These are phyloP conservation scores for Oscheius onirici DNA, from an alignment of 2,888 invertebrate genomes.

Conservation along the genomic window DNA sequence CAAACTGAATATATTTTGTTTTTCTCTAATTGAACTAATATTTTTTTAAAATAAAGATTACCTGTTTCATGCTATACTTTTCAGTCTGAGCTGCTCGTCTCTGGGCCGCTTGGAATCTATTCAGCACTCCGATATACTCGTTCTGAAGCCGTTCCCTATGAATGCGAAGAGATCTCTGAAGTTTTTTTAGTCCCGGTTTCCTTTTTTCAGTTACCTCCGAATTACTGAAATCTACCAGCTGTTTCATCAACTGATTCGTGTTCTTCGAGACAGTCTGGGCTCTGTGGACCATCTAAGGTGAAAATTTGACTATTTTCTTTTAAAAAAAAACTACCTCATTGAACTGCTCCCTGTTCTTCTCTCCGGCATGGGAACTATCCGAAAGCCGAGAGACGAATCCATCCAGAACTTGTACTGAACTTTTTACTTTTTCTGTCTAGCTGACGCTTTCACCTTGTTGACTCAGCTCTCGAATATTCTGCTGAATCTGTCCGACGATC, in stretches of 20 bases:
- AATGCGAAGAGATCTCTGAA: slow-evolving; percentile 58
- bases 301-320: neutral
- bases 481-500: slow-evolving; percentile 45
- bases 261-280: slow-evolving; percentile 62
- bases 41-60: neutral
- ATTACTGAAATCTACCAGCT: slow-evolving; percentile 58
- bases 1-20: no score
- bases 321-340: slow-evolving; percentile 40
- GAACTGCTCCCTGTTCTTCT: slow-evolving; percentile 48
- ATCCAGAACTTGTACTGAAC: slow-evolving; percentile 45
- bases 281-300: slow-evolving; percentile 53
- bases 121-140: slow-evolving; percentile 65
- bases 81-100: slow-evolving; percentile 57
- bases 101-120: slow-evolving; percentile 63
- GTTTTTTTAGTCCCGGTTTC: neutral
- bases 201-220: slow-evolving; percentile 3
- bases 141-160: slow-evolving; percentile 66
- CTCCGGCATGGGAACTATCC: slow-evolving; percentile 47
- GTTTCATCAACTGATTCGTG: slow-evolving; percentile 61
- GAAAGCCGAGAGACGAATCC: slow-evolving; percentile 43
- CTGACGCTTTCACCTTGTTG: slow-evolving; percentile 44
- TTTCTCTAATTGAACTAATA: no score
- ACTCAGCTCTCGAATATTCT: slow-evolving; percentile 53
- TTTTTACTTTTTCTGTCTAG: neutral
- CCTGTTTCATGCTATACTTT: slow-evolving; percentile 46